phyloP scores from a whole-genome alignment of 2,888 invertebrate species.

The Nemotelus nigrinus region DNA sequence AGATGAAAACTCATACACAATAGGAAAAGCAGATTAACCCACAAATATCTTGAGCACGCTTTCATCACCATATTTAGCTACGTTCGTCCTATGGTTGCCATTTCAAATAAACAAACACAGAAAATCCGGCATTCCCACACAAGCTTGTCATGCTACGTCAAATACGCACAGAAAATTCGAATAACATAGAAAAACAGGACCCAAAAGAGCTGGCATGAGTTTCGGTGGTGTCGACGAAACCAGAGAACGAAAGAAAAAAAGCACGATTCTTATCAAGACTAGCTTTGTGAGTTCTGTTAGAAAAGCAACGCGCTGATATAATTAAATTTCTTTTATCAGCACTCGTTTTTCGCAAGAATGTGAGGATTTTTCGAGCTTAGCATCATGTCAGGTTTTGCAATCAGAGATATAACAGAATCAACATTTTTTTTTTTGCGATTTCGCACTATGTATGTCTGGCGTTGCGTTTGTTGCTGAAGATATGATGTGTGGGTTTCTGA shows the following conservation, averaged over 20 bases:
- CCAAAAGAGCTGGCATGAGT: not conserved
- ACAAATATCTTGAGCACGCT: constrained; percentile 25
- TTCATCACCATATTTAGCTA: constrained; percentile 27
- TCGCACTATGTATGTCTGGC: not conserved
- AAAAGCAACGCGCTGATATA: constrained; percentile 3
- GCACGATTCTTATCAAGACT: not conserved
- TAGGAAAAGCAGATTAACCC: constrained; percentile 27
- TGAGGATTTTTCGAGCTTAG: constrained; percentile 20
- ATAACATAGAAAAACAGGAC: too few species aligned
- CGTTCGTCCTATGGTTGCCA: not conserved
- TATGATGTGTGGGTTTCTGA: not conserved
- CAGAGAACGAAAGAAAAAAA: not conserved
- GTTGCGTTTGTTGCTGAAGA: not conserved
- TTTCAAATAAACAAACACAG: not conserved
- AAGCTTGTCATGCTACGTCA: constrained; percentile 32
- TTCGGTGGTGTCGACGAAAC: not conserved
- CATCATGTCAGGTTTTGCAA: constrained; percentile 29
- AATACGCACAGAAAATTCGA: not conserved
- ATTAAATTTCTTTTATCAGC: constrained; percentile 37
- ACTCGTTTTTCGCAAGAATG: constrained; percentile 10
- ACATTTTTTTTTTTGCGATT: not conserved
- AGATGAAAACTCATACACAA: constrained; percentile 30
- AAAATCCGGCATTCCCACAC: constrained; percentile 27
- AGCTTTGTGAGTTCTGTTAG: not conserved
- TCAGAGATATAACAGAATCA: constrained; percentile 15